These are phyloP conservation scores for Hippasteria phrygiana DNA, from an alignment of 53 echinoderm and acorn worm species.

Conservation along the genomic window DNA sequence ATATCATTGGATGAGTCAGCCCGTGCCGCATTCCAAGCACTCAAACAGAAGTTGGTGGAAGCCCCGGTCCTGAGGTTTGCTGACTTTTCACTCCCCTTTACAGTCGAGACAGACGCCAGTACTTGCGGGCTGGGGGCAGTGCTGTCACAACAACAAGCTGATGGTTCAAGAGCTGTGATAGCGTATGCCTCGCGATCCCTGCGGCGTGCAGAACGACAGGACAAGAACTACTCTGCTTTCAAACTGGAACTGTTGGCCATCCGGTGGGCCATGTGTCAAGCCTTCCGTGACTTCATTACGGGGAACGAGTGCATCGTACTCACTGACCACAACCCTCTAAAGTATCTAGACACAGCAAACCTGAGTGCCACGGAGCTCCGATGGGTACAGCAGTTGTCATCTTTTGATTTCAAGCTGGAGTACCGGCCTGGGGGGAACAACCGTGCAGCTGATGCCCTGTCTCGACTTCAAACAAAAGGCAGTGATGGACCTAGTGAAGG, in stretches of 20 bases:
- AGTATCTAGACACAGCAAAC: constrained; percentile 50
- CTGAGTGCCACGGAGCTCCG: constrained; percentile 32
- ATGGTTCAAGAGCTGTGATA: constrained; percentile 14
- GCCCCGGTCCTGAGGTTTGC: constrained; percentile 62
- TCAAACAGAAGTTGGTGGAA: constrained; percentile 36
- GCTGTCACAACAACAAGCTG: constrained; percentile 5
- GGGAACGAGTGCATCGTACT: constrained; percentile 5
- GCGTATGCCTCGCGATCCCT: constrained; percentile 47
- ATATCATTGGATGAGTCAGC: background rate
- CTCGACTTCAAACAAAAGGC: background rate
- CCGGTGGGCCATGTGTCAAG: constrained; percentile 46
- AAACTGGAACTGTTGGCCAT: constrained; percentile 54
- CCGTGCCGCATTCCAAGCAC: constrained; percentile 25
- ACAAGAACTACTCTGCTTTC: constrained; percentile 58
- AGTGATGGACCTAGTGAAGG: background rate
- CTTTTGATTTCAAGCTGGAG: constrained; percentile 22
- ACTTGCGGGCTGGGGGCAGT: constrained; percentile 47
- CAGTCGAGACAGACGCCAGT: constrained; percentile 55
- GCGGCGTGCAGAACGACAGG: constrained; percentile 41
- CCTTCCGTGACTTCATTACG: constrained; percentile 38
- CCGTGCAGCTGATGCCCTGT: constrained; percentile 10
- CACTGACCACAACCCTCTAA: constrained; percentile 55
- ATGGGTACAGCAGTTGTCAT: constrained; percentile 42
- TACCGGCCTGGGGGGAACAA: constrained; percentile 26
- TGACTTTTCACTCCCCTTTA: constrained; percentile 44